Base-by-base conservation (phyloP, 2,113 vertebrate species). In the Galemys pyrenaicus region DNA sequence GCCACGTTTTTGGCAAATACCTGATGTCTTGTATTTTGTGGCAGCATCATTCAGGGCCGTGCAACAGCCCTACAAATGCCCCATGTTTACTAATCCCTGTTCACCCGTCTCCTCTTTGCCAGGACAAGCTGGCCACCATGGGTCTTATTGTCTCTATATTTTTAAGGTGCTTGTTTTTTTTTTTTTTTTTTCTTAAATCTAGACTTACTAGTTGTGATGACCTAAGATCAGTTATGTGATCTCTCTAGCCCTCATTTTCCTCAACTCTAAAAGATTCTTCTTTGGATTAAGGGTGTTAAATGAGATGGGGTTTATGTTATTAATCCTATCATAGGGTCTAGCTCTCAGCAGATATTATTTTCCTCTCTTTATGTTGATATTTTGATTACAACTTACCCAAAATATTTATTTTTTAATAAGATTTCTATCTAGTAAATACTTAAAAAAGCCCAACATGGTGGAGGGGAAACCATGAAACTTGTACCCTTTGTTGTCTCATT, bases 181-280 rank as follows among this genome's bases (percentile, higher is more conserved):
- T 5, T n/a, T n/a, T n/a, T n/a, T n/a, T n/a, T n/a, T n/a, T n/a
- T n/a, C n/a, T n/a, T n/a, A n/a, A n/a, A n/a, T 22, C 67, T 71
- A 81, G 32, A 68, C 67, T 80, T 68, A 16, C 70, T 62, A n/a
- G 39, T 62, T 51, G 24, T 73, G 87, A 58, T 37, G 58, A 85
- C 28, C 16, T 73, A 37, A 19, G 39, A 20, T 22, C 30, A 30
- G 5, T 93, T 30, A 30, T 39, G 79, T 68, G 74, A n/a, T 67
- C 49, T 83, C 46, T 92, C 26, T 81, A 56, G 49, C 37, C 9
- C 30, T 96, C 62, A 81, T 80, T 84, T 92, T 41, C n/a, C 26
- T 84, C 46, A n/a, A 5, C 56, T 87, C 28, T 46, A 37, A 73
- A 95, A 74, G 3, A 41, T 89, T 6, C 32, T 78, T 88, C 13